phyloP scores from a whole-genome alignment of 2,113 vertebrate species.

The Bubo scandiacus region DNA sequence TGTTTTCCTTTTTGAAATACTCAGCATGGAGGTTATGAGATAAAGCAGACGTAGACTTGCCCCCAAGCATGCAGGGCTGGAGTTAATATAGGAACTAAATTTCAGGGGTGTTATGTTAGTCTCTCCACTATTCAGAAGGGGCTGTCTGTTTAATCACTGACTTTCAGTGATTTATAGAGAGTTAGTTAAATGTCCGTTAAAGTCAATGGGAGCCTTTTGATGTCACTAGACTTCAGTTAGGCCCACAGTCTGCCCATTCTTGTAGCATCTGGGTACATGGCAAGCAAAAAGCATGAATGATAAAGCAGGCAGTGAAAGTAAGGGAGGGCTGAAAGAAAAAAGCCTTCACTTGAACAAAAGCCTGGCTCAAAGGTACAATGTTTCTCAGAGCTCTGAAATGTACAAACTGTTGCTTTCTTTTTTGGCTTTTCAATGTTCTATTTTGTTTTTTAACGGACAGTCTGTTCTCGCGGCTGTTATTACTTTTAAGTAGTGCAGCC shows the following conservation, averaged over 20 bases:
- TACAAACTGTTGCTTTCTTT: conserved; percentile 19
- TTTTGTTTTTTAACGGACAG: background rate
- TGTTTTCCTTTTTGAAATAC: background rate
- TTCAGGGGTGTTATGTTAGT: background rate
- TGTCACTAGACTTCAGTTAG: background rate
- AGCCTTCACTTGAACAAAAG: background rate
- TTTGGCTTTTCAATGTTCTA: background rate
- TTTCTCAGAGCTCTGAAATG: conserved; percentile 23
- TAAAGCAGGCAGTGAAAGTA: background rate
- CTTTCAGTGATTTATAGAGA: conserved; percentile 13
- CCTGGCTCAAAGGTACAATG: background rate
- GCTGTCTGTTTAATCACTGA: background rate
- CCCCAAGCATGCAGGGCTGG: background rate
- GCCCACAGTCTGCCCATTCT: background rate
- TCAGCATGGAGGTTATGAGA: background rate
- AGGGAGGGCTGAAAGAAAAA: background rate
- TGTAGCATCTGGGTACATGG: background rate
- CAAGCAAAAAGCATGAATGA: background rate
- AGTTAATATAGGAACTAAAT: background rate
- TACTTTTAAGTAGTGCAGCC: background rate
- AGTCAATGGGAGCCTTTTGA: conserved; percentile 31
- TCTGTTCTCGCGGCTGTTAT: background rate
- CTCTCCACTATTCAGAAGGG: background rate
- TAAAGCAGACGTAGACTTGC: background rate
- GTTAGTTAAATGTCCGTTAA: background rate